Percentiles rank a stretch among this genome's conserved stretches.
These are phyloP conservation scores for Pseudococcus jackbeardsleyi DNA, from an alignment of 2,888 invertebrate genomes.

Conservation along the genomic window DNA sequence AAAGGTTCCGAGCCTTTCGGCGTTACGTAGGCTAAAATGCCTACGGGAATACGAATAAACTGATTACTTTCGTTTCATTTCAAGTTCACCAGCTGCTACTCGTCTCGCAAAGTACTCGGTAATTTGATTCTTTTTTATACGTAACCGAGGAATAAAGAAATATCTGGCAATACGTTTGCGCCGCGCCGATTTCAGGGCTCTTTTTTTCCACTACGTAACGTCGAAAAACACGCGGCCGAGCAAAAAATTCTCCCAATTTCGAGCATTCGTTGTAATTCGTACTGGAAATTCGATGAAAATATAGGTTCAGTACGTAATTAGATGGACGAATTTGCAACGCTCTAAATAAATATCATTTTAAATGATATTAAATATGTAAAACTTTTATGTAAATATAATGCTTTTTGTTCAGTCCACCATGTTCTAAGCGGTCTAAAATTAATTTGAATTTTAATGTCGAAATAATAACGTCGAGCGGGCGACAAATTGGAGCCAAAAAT, in stretches of 20 bases:
- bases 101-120: conserved; percentile 15
- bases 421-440: conserved; percentile 12
- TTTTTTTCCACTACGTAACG: not conserved
- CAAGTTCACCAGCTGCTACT: conserved; percentile 39
- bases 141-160: not conserved
- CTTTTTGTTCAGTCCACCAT: conserved; percentile 41
- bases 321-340: conserved; percentile 10
- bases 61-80: conserved; percentile 38
- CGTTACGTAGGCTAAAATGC: not conserved
- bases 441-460: conserved; percentile 44
- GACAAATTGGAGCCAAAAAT: conserved; percentile 47
- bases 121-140: conserved; percentile 25
- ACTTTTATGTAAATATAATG: conserved; percentile 44
- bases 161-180: not conserved
- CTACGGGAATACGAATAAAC: conserved; percentile 20
- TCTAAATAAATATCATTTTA: conserved; percentile 12
- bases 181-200: not conserved
- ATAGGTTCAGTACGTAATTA: not conserved
- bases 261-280: not conserved
- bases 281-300: not conserved
- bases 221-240: not conserved
- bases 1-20: conserved; percentile 25
- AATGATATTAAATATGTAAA: conserved; percentile 44
- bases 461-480: conserved; percentile 17
- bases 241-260: not conserved